phyloP scores from a whole-genome alignment of 1,140 invertebrate genomes.

The Anoplophora glabripennis region DNA sequence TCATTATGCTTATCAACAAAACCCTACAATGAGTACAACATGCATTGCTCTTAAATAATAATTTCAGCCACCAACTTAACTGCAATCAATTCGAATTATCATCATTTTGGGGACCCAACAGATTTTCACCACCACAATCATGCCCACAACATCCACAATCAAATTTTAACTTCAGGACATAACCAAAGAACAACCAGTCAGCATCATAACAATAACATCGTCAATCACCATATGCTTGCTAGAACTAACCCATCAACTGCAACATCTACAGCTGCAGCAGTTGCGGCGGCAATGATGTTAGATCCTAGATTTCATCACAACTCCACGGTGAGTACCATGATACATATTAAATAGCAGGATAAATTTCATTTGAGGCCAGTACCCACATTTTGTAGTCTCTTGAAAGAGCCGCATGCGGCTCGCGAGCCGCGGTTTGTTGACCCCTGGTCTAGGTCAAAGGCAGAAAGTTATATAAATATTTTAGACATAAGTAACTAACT shows the following conservation, averaged over 20 bases:
- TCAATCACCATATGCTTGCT: constrained; percentile 43
- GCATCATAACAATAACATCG: constrained; percentile 38
- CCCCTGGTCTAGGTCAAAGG: no score
- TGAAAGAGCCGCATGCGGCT: no score
- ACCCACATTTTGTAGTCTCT: no score
- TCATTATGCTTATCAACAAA: no score
- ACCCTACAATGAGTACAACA: no score
- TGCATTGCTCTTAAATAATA: constrained; percentile 21
- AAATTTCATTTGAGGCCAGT: no score
- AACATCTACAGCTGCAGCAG: constrained; percentile 47
- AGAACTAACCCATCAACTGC: constrained; percentile 43
- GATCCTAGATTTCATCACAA: constrained; percentile 50
- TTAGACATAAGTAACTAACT: no score
- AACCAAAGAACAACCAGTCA: constrained; percentile 36
- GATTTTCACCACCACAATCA: constrained; percentile 45
- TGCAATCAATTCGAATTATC: constrained; percentile 41
- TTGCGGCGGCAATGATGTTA: constrained; percentile 49
- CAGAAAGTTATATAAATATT: no score
- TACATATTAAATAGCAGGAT: no score
- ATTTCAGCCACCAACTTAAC: constrained; percentile 36
- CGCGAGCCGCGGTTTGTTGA: no score
- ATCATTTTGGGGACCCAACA: constrained; percentile 43
- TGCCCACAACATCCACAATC: constrained; percentile 45
- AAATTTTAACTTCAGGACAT: constrained; percentile 40
- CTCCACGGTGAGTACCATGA: constrained; percentile 42